These are phyloP conservation scores for Coendou prehensilis DNA, from an alignment of 2,797 vertebrate species.

Conservation along the genomic window DNA sequence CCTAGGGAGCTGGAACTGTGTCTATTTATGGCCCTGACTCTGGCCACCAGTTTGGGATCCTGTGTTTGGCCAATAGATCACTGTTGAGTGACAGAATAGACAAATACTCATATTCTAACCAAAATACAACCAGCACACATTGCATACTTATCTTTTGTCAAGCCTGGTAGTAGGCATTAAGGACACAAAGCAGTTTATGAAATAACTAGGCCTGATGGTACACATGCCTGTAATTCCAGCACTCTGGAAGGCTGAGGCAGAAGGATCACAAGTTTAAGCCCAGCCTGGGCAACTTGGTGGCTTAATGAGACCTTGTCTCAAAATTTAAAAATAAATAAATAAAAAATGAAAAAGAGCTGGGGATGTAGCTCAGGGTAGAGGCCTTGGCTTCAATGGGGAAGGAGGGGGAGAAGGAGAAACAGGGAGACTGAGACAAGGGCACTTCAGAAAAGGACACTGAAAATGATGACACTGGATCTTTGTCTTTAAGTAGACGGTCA, in stretches of 20 bases:
- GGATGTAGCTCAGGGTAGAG: background rate
- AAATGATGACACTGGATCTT: background rate
- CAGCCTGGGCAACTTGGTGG: background rate
- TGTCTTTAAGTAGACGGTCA: background rate
- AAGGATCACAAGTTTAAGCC: background rate
- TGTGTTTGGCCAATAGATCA: conserved; percentile 1
- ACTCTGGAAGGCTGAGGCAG: background rate
- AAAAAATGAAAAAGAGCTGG: background rate
- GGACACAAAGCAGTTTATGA: background rate
- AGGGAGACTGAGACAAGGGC: background rate
- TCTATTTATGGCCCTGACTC: conserved; percentile 55
- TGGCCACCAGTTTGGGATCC: background rate
- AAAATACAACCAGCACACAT: background rate
- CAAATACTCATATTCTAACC: conserved; percentile 4
- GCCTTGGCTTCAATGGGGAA: background rate
- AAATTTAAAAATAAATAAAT: background rate
- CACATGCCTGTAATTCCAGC: background rate
- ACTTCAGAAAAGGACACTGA: background rate
- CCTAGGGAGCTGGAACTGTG: background rate
- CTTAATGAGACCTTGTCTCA: background rate
- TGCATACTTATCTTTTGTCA: background rate
- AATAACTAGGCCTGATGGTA: background rate
- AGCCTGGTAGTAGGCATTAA: background rate
- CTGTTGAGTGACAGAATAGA: background rate
- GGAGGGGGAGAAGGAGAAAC: background rate